Base-by-base conservation (phyloP, 1,140 invertebrate genomes). In the Drosophila pseudoananassae region DNA sequence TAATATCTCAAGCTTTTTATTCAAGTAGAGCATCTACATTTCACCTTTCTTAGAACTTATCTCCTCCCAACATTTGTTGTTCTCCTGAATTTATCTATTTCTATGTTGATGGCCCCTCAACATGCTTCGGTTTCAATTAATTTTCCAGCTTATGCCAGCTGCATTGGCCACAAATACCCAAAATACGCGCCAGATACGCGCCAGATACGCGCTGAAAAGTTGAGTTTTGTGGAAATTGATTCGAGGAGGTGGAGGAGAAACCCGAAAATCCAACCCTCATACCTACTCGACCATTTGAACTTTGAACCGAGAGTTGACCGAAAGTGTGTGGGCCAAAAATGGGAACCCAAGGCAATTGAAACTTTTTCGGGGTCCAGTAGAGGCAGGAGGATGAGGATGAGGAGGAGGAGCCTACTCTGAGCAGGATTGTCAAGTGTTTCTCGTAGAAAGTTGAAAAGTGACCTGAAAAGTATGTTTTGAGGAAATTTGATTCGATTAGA, bases 41-140 rank as follows among this genome's bases (percentile, higher is more conserved):
- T 12, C 33, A 0, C 10, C 12, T 9, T 33, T 10, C 10, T 12
- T 4, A 0, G 10, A 3, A 3, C 31, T 2, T 9, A 33, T 29
- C 10, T 4, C 10, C 33, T 36, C 4, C 33, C 10, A 10, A 1
- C 4, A 36, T n/a, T n/a, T 36, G 33, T 12, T 36, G 10, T n/a
- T n/a, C 33, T 10, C 43, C 27, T 15, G 25, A 51, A 64, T 54
- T 63, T 63, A 63, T 76, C 63, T 55, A 85, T 84, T 60, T 43
- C 58, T 59, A 46, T 46, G 40, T 76, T 78, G 76, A 78, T 78
- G 61, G 57, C 57, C 47, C 36, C 29, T 33, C 78, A 81, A 77
- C 59, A 72, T 82, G 78, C 50, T 55, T 64, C 46, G 64, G 20
- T 71, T 85, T 84, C 81, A 85, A 85, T 85, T 85, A 85, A 87